phyloP scores from a whole-genome alignment of 2,113 vertebrate genomes.

The Bubalus kerabau region DNA sequence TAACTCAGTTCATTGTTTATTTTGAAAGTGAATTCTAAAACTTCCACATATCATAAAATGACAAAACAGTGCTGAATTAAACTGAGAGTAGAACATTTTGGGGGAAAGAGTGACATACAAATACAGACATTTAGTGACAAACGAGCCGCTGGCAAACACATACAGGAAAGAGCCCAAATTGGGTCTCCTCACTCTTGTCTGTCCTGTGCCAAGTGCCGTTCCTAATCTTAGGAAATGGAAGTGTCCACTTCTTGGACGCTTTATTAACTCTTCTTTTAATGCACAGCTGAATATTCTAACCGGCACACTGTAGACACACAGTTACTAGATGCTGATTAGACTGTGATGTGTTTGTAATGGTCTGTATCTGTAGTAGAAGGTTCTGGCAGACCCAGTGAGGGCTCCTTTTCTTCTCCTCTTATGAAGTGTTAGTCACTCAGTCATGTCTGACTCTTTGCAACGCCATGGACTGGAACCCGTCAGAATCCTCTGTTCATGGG shows the following conservation, averaged over 20 bases:
- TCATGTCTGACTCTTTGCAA: background rate
- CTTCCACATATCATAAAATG: background rate
- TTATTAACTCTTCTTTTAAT: conserved; percentile 73
- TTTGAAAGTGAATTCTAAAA: conserved; percentile 18
- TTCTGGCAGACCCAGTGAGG: conserved; percentile 60
- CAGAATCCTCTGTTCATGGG: background rate
- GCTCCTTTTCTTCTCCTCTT: conserved; percentile 29
- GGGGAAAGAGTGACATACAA: background rate
- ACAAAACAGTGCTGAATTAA: background rate
- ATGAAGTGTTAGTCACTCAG: background rate
- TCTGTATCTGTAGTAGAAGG: background rate
- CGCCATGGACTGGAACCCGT: background rate
- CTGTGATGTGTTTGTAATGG: conserved; percentile 60
- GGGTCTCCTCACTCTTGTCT: background rate
- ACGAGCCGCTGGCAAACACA: background rate
- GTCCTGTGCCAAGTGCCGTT: conserved; percentile 15
- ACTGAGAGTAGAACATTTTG: background rate
- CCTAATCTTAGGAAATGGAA: conserved; percentile 19
- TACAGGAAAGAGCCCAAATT: background rate
- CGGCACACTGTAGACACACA: conserved; percentile 45
- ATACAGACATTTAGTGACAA: background rate
- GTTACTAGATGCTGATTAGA: conserved; percentile 56
- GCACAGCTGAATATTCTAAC: conserved; percentile 70
- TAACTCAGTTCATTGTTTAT: background rate
- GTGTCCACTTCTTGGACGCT: conserved; percentile 63